Base-by-base conservation (phyloP, 2,797 vertebrate genomes). In the Onychomys leucogaster region DNA sequence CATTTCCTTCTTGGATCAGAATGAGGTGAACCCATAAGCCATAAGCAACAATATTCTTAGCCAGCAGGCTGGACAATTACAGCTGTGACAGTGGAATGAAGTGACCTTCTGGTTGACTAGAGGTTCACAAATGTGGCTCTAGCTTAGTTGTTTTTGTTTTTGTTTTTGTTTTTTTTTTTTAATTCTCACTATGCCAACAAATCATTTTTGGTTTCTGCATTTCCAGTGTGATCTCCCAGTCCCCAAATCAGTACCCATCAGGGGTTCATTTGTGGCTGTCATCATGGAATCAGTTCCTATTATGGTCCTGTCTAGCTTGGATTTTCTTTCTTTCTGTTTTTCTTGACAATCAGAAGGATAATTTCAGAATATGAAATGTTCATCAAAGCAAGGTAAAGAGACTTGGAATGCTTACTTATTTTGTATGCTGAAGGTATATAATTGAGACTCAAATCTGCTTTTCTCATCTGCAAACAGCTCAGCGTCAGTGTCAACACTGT, bases 321-420 rank as follows among this genome's bases (percentile, higher is more conserved):
- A 67, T 37, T 76, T 37, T 71, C 49, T 55, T 37, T 63, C 5
- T 94, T 76, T 52, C 52, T 12, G 71, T 69, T 78, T 32, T 59
- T 34, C 49, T 92, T 65, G 73, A 65, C 75, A 75, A 84, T 65
- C 14, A 57, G 81, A 89, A 89, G 93, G 14, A 91, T 55, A 96
- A 77, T 37, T 95, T 25, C 3, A 80, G 52, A 94, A 91, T 65
- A 37, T 34, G 14, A 34, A 86, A 88, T 77, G 21, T 37, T 87
- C 75, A 82, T 21, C 52, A 95, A 91, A 89, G 32, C 57, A 82
- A 92, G 37, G 3, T 90, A 77, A 81, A 63, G 65, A 46, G 21
- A 34, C 84, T 80, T 89, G 29, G 8, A 87, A 71, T 59, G 49
- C 27, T 29, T 75, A 55, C 6, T 88, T n/a, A 77, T 25, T 61